A percentile compares a stretch with the other conserved stretches of the same genome.
Evolutionary conservation across 2,888 invertebrate species (phyloP).

Genomic region (Clepsis dumicolana): DNA sequence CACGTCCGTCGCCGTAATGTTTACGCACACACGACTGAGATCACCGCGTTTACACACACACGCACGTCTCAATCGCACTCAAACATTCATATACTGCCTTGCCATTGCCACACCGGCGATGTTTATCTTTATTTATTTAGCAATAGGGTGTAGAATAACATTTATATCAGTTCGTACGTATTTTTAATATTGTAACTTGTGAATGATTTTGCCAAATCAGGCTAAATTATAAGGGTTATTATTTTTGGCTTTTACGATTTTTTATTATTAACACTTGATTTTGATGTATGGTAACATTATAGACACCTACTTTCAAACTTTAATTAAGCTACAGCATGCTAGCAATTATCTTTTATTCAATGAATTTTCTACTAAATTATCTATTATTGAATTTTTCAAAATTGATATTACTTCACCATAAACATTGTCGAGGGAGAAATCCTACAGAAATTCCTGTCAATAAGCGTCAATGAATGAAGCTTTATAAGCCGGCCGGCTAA

Average conservation of each 20-base stretch:
- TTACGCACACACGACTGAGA: constrained; percentile 37
- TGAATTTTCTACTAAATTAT: too few relatives aligned
- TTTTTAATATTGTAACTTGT: neutral
- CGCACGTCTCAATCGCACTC: neutral
- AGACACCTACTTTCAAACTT: constrained; percentile 13
- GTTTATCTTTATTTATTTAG: neutral
- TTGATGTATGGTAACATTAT: constrained; percentile 15
- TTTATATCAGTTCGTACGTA: neutral
- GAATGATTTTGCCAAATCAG: neutral
- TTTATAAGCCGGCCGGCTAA: too few relatives aligned
- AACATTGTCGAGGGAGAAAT: too few relatives aligned
- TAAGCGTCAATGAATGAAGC: too few relatives aligned
- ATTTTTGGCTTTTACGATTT: too few relatives aligned
- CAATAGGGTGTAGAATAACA: neutral
- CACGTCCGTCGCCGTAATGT: constrained; percentile 42
- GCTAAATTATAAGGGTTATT: neutral
- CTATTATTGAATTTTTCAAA: too few relatives aligned
- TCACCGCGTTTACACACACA: neutral
- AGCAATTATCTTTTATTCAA: too few relatives aligned
- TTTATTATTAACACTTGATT: neutral
- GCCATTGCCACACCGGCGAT: constrained; percentile 4
- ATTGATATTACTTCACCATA: too few relatives aligned
- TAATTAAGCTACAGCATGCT: too few relatives aligned
- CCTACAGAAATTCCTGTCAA: too few relatives aligned
- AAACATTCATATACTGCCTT: constrained; percentile 10